Evolutionary conservation across 2,888 invertebrate genomes (phyloP).

Genomic region (Seira musarum): DNA sequence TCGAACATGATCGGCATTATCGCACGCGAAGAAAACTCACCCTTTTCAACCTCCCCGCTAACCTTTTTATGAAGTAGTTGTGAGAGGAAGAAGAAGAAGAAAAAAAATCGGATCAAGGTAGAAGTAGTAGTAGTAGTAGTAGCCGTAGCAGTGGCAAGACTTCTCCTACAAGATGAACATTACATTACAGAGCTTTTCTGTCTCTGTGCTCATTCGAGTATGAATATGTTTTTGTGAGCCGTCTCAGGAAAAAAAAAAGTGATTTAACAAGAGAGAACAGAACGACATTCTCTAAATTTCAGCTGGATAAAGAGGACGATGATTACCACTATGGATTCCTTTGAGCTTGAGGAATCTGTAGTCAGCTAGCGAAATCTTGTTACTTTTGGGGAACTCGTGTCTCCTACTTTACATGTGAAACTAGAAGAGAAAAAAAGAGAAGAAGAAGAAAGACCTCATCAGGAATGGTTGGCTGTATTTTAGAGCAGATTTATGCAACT

Average conservation of each 20-base stretch:
- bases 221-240: constrained; percentile 29
- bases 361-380: constrained; percentile 20
- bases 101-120: constrained; percentile 34
- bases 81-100: constrained; percentile 47
- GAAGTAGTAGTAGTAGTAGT: no score
- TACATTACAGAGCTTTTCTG: not conserved
- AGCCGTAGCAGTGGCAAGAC: no score
- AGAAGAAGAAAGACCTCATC: constrained; percentile 29
- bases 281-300: no score
- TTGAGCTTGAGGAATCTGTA: constrained; percentile 16
- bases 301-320: no score
- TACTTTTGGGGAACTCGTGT: no score
- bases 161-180: no score
- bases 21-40: constrained; percentile 16
- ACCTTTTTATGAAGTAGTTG: constrained; percentile 15
- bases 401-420: no score
- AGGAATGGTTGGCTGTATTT: constrained; percentile 38
- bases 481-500: constrained; percentile 61
- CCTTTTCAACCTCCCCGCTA: constrained; percentile 16
- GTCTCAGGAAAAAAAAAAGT: constrained; percentile 44
- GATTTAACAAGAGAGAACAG: constrained; percentile 35
- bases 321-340: no score
- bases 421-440: no score
- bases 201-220: constrained; percentile 37
- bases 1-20: constrained; percentile 49